Evolutionary conservation across 2,888 invertebrate genomes (phyloP).

Genomic region (Apotomis betuletana): DNA sequence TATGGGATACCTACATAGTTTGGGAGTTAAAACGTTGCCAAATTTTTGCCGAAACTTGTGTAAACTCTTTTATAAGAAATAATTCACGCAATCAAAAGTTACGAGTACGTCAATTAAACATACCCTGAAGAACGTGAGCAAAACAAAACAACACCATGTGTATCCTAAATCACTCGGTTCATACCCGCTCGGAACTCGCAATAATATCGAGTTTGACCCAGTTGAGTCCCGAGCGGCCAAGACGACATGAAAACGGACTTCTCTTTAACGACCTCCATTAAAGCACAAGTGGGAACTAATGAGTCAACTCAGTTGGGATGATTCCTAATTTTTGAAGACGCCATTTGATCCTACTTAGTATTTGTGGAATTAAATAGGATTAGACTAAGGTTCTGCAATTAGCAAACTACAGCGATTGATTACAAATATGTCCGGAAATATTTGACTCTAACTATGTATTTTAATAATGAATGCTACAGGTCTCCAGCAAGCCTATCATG

Average conservation of each 20-base stretch:
- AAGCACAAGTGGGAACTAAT: conserved; percentile 17
- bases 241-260: conserved; percentile 12
- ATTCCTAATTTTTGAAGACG: not conserved
- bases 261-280: conserved; percentile 12
- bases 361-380: too few species aligned
- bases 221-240: conserved; percentile 45
- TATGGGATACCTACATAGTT: too few species aligned
- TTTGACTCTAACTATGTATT: too few species aligned
- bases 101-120: conserved; percentile 5
- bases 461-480: too few species aligned
- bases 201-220: conserved; percentile 47
- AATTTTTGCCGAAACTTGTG: too few species aligned
- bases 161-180: conserved; percentile 21
- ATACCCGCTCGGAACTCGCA: conserved; percentile 14
- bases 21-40: too few species aligned
- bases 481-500: too few species aligned
- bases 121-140: conserved; percentile 6
- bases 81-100: not conserved
- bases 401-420: too few species aligned
- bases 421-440: too few species aligned
- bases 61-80: not conserved
- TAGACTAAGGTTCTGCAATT: too few species aligned
- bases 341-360: too few species aligned
- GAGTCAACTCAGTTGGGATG: conserved; percentile 22
- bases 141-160: conserved; percentile 28